Evolutionary conservation across 35 echinoderm and acorn worm genomes (phyloP).

Genomic region (Patiria miniata): DNA sequence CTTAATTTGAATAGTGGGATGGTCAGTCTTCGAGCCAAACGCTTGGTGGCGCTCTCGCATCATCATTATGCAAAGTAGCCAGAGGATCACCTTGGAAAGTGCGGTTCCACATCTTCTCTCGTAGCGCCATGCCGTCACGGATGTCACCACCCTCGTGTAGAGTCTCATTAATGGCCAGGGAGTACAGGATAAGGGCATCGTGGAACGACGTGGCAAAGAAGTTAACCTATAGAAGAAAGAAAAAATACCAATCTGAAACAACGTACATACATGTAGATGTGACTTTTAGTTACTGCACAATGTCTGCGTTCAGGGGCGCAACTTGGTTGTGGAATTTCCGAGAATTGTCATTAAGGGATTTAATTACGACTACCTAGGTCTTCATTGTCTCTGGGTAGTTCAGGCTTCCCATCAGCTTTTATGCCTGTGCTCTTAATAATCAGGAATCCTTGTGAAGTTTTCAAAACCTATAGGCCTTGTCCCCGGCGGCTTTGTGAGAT

Average conservation of each 20-base stretch:
- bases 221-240: constrained; percentile 41
- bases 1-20: too few species aligned
- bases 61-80: background rate
- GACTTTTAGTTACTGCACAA: background rate
- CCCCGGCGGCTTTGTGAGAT: too few species aligned
- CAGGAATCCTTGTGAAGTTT: too few species aligned
- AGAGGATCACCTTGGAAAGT: constrained; percentile 58
- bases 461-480: too few species aligned
- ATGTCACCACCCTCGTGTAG: constrained; percentile 58
- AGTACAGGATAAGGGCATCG: constrained; percentile 73
- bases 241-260: background rate
- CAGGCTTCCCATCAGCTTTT: too few species aligned
- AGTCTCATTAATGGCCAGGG: constrained; percentile 77
- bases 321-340: background rate
- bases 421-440: too few species aligned
- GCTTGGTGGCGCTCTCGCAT: too few species aligned
- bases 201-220: constrained; percentile 64
- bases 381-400: too few species aligned
- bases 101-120: constrained; percentile 74
- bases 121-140: constrained; percentile 49
- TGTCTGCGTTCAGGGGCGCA: background rate
- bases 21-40: too few species aligned
- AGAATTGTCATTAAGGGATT: background rate
- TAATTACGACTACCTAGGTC: too few species aligned
- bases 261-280: background rate